Conservation (phyloP, 2,797 vertebrate species). For the Acipenser oxyrinchus region DNA sequence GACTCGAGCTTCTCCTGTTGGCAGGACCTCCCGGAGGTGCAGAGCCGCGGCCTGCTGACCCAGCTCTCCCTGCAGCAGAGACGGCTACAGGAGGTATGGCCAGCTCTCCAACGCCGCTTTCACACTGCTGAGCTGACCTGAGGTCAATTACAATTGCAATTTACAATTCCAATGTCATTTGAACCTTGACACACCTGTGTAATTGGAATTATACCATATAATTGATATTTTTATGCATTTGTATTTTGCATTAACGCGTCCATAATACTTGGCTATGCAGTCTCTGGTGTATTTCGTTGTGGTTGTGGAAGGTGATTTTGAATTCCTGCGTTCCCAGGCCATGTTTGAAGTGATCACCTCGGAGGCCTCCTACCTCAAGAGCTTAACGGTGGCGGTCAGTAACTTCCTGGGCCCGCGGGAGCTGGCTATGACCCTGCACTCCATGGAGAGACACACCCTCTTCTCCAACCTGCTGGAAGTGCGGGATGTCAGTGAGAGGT, state of each 20-base stretch:
- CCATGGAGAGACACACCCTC: conserved; percentile 53
- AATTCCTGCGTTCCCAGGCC: conserved; percentile 33
- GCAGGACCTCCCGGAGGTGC: conserved; percentile 63
- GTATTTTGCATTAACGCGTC: too few species aligned
- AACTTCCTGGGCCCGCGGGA: conserved; percentile 53
- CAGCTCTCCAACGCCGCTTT: background rate
- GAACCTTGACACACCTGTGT: too few species aligned
- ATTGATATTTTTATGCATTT: background rate
- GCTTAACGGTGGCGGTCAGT: conserved; percentile 53
- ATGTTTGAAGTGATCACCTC: conserved; percentile 70
- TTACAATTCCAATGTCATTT: too few species aligned
- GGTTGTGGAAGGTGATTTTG: background rate
- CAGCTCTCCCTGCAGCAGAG: conserved; percentile 42
- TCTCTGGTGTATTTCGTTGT: too few species aligned
- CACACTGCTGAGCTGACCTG: background rate
- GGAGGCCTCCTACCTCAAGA: conserved; percentile 67
- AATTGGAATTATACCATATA: background rate
- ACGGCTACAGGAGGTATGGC: conserved; percentile 61
- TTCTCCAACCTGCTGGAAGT: conserved; percentile 62
- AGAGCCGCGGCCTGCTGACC: conserved; percentile 41
- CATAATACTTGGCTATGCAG: too few species aligned
- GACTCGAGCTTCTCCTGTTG: conserved; percentile 48
- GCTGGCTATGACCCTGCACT: conserved; percentile 42
- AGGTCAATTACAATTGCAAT: too few species aligned
- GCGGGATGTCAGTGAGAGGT: conserved; percentile 39